Evolutionary conservation across 92 coral and sea anemone genomes (phyloP).

Genomic region (Heliopora coerulea): DNA sequence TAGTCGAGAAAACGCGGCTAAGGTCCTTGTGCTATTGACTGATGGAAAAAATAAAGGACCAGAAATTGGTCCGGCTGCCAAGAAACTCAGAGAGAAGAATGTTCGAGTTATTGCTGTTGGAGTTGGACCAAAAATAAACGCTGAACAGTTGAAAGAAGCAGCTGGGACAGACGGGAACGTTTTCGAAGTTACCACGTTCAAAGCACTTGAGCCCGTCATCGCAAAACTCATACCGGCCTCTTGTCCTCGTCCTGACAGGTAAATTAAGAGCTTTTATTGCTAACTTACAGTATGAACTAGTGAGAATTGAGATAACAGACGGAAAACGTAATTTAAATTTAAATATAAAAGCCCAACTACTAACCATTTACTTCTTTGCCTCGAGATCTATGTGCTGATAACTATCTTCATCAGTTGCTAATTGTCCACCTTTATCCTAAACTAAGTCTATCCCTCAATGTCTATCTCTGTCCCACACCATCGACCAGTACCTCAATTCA

Average conservation of each 20-base stretch:
- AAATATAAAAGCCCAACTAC: too few species aligned
- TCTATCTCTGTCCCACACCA: too few species aligned
- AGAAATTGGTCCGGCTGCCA: conserved; percentile 1
- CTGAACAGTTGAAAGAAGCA: neutral
- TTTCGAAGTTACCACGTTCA: conserved; percentile 11
- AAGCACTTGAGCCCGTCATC: conserved; percentile 32
- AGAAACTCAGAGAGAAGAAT: conserved; percentile 5
- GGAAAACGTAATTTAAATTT: too few species aligned
- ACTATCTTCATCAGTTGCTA: too few species aligned
- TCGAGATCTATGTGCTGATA: too few species aligned
- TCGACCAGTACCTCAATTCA: too few species aligned
- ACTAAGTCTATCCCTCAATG: too few species aligned
- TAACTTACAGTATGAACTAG: too few species aligned
- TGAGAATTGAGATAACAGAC: too few species aligned
- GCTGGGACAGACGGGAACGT: conserved; percentile 20
- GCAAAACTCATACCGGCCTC: conserved; percentile 32
- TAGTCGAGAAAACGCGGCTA: conserved; percentile 14
- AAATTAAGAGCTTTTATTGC: neutral
- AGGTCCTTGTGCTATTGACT: conserved; percentile 26
- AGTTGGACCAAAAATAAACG: conserved; percentile 5
- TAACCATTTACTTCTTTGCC: too few species aligned
- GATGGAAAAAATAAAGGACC: conserved; percentile 21
- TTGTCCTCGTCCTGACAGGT: conserved; percentile 15
- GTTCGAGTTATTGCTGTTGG: conserved; percentile 21
- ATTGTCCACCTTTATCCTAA: too few species aligned